phyloP scores from a whole-genome alignment of 2,888 invertebrate species.

The Cryptus viduatorius region DNA sequence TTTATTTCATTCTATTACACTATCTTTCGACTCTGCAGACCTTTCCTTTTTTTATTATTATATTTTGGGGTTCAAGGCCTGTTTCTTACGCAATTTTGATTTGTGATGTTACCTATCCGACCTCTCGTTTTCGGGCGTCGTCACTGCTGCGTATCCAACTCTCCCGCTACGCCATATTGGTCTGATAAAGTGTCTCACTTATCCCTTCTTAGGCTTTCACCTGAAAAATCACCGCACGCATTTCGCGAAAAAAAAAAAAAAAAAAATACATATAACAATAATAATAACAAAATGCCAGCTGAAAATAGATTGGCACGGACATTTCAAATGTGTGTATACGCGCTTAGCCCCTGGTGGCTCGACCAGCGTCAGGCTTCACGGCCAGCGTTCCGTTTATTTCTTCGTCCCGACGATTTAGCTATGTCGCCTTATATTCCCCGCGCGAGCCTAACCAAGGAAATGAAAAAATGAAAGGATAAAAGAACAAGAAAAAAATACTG shows the following conservation, averaged over 20 bases:
- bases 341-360: not conserved
- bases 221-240: conserved; percentile 23
- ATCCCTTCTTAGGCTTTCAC: conserved; percentile 5
- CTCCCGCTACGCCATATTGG: not conserved
- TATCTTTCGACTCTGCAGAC: not conserved
- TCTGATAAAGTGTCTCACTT: conserved; percentile 17
- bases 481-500: not conserved
- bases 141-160: not conserved
- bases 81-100: not conserved
- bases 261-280: not conserved
- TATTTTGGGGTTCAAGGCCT: not conserved
- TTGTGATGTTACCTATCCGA: not conserved
- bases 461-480: conserved; percentile 9
- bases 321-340: not conserved
- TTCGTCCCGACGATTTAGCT: conserved; percentile 27
- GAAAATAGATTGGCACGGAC: conserved; percentile 23
- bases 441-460: conserved; percentile 1
- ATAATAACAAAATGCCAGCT: conserved; percentile 12
- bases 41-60: not conserved
- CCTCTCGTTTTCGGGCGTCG: not conserved
- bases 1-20: not conserved
- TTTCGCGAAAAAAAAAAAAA: not conserved
- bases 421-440: conserved; percentile 22
- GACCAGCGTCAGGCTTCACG: not conserved
- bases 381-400: conserved; percentile 30